A percentile compares a stretch with the other conserved stretches of the same genome.
These are phyloP conservation scores for Lontra canadensis DNA, from an alignment of 2,113 vertebrate species.

Conservation along the genomic window DNA sequence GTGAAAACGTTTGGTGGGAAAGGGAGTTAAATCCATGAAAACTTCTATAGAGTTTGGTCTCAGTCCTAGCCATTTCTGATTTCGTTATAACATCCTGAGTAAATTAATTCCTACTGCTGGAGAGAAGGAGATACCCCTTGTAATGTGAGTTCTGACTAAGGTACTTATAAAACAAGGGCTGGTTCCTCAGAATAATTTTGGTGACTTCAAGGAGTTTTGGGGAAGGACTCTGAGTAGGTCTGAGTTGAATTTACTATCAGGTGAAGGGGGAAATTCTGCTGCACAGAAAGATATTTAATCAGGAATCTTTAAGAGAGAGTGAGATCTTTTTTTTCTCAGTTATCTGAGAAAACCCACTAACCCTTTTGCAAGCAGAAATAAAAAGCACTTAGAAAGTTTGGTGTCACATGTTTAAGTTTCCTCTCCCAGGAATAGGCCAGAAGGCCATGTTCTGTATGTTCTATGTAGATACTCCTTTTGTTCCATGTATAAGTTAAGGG, in stretches of 20 bases:
- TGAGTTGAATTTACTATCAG: background rate
- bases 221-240: background rate
- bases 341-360: background rate
- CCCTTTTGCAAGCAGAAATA: background rate
- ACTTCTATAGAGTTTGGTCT: background rate
- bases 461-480: background rate
- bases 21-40: background rate
- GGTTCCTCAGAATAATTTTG: background rate
- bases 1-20: background rate
- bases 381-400: background rate
- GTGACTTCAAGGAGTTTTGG: background rate
- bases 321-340: background rate
- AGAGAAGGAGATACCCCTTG: background rate
- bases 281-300: background rate
- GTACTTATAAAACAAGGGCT: background rate
- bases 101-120: background rate
- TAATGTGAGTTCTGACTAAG: background rate
- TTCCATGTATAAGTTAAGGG: background rate
- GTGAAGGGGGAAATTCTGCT: background rate
- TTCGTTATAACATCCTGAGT: background rate
- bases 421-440: background rate
- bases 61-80: background rate
- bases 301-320: constrained; percentile 12
- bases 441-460: background rate
- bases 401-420: background rate